phyloP scores from a whole-genome alignment of 2,797 vertebrate genomes.

The Vespertilio murinus region DNA sequence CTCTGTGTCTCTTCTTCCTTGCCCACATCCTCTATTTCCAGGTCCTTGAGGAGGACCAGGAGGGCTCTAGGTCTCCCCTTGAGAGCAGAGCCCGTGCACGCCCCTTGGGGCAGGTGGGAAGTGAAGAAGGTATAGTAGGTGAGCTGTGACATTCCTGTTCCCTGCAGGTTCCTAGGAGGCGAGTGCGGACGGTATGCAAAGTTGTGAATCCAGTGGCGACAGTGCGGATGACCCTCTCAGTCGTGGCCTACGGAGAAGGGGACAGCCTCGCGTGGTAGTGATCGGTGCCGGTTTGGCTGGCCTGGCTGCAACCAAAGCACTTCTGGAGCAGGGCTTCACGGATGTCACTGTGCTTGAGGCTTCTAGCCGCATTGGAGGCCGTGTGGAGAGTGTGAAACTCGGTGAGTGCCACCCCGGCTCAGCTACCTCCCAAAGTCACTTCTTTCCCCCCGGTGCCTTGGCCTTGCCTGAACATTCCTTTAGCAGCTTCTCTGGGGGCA shows the following conservation, averaged over 20 bases:
- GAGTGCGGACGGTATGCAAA: constrained; percentile 99
- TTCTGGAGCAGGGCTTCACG: constrained; percentile 95
- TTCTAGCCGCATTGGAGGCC: constrained; percentile 94
- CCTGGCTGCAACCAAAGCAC: constrained; percentile 93
- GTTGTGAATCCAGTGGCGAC: constrained; percentile 99
- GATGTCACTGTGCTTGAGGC: constrained; percentile 98
- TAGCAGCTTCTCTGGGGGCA: background rate
- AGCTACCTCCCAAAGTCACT: background rate
- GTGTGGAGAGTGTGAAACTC: constrained; percentile 94
- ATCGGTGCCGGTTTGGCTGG: constrained; percentile 98
- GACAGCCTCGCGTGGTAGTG: constrained; percentile 98
- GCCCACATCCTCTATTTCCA: background rate
- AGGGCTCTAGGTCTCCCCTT: background rate
- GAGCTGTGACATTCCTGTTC: background rate
- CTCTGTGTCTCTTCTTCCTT: background rate
- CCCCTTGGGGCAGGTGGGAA: background rate
- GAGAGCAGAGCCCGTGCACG: background rate
- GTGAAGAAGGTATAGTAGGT: background rate
- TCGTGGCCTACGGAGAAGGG: constrained; percentile 93
- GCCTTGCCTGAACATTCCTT: background rate
- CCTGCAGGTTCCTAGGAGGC: constrained; percentile 92
- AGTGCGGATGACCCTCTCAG: constrained; percentile 99
- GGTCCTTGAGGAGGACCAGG: background rate
- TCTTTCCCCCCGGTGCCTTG: background rate
- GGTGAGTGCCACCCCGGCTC: constrained; percentile 82